Conservation (phyloP, 2,113 vertebrate genomes). For the Mugil cephalus region DNA sequence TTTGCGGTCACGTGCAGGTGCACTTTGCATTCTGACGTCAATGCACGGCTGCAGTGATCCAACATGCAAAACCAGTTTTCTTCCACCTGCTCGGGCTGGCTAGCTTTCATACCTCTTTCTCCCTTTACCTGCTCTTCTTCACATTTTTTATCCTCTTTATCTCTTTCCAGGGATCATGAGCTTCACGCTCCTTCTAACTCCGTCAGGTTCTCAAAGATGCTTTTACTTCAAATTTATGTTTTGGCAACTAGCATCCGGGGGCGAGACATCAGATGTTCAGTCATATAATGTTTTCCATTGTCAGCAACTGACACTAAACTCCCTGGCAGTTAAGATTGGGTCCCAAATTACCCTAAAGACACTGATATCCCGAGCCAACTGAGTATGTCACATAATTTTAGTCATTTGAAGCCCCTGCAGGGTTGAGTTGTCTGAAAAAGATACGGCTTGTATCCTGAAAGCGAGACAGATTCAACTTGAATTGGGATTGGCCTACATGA, state of each 20-base stretch:
- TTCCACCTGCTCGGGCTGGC: conserved; percentile 29
- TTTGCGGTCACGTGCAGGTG: not conserved
- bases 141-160: not conserved
- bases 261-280: conserved; percentile 28
- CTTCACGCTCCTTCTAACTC: not conserved
- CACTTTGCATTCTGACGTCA: conserved; percentile 49
- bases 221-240: conserved; percentile 19
- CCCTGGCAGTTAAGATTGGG: conserved; percentile 43
- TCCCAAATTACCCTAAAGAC: conserved; percentile 62
- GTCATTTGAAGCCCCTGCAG: conserved; percentile 38
- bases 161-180: not conserved
- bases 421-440: conserved; percentile 54
- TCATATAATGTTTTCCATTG: conserved; percentile 38
- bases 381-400: conserved; percentile 38
- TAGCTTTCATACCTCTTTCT: conserved; percentile 1
- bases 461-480: conserved; percentile 50
- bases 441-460: conserved; percentile 38
- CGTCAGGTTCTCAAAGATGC: conserved; percentile 5
- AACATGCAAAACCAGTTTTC: conserved; percentile 53
- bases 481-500: conserved; percentile 59
- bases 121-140: not conserved
- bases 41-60: not conserved
- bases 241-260: conserved; percentile 26
- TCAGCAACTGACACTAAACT: conserved; percentile 53
- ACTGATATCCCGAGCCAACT: conserved; percentile 38